Conservation (phyloP, 2,113 vertebrate species). For the Mesocricetus auratus region DNA sequence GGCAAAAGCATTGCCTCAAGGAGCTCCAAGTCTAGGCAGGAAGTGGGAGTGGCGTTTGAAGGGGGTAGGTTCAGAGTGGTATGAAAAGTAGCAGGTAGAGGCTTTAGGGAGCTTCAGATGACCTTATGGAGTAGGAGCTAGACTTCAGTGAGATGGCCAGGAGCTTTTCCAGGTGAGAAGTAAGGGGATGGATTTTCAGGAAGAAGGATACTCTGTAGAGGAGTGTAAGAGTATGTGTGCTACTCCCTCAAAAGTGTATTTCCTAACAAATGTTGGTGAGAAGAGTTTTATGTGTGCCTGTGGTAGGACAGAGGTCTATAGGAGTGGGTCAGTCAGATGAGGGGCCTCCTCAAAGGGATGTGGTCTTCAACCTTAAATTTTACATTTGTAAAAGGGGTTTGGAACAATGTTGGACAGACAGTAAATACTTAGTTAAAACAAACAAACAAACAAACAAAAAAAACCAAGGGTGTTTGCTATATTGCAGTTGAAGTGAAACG, state of each 20-base stretch:
- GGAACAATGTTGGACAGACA: neutral
- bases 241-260: conserved; percentile 1
- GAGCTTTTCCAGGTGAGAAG: conserved; percentile 5
- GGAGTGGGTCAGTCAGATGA: neutral
- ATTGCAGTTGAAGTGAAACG: neutral
- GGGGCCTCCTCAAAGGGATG: neutral
- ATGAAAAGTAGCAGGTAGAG: neutral
- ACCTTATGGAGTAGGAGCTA: neutral
- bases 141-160: neutral
- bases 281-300: neutral
- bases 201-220: neutral
- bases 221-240: neutral
- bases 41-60: neutral
- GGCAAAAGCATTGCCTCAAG: neutral
- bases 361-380: neutral
- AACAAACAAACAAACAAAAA: neutral
- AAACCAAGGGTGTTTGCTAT: neutral
- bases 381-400: neutral
- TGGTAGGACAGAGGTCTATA: neutral
- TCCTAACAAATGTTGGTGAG: neutral
- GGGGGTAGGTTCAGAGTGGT: neutral
- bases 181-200: neutral
- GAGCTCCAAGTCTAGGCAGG: neutral
- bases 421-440: neutral
- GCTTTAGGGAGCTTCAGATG: neutral